Evolutionary conservation across 1,140 invertebrate species (phyloP), one percentile per base, ranked within the genome.

Genomic region (Achroia grisella): DNA sequence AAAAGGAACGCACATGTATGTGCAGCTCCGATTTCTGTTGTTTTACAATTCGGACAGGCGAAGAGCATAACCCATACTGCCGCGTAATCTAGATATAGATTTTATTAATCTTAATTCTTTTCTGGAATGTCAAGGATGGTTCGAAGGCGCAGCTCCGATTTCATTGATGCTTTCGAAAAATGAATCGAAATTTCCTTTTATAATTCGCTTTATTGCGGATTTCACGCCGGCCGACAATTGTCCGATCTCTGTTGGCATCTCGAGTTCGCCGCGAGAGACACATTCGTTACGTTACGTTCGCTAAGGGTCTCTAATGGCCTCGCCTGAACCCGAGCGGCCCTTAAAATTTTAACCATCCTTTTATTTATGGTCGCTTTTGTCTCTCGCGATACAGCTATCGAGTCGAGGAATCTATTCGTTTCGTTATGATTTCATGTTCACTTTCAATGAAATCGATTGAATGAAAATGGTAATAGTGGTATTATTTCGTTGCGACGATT

Each of bases 281-380:
- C 64, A 56, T 66, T 70, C 62, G 60, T 68, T 63, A 62, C 48
- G n/a, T n/a, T n/a, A 23, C 6, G 56, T 48, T 44, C 63, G 57
- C 59, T 77, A 77, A 80, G 76, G 73, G 70, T 52, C 76, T 69
- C 69, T 80, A 80, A 75, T 77, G 62, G 76, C 57, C 61, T 49
- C 60, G 43, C 41, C 50, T 53, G 47, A 47, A 48, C 56, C 56
- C 50, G 50, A 44, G 41, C 50, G 70, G 49, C 61, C 69, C 70
- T 75, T 77, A 77, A 75, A 77, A 74, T 71, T 79, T 75, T 75
- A 71, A 71, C 59, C 63, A 61, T 60, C 59, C 61, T 68, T 70
- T 77, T 80, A 77, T 80, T 80, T 80, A 80, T 76, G 53, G 60
- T 59, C 49, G 54, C 68, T 62, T 64, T 68, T 71, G 68, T 65